Base-by-base conservation (phyloP, 2,113 vertebrate genomes). In the Plotosus lineatus region DNA sequence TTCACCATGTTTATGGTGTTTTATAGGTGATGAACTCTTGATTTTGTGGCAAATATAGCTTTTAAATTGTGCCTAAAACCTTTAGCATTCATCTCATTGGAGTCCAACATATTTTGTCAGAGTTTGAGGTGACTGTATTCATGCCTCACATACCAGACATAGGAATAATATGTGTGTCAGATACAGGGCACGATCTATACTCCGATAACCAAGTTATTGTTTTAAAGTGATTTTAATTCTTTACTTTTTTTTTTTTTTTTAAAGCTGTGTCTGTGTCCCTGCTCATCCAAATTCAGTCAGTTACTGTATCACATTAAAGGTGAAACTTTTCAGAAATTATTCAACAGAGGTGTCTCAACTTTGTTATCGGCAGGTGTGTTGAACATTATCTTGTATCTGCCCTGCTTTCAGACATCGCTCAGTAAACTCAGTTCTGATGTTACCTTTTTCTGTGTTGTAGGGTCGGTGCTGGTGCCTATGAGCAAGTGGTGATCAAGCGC, bases 401-500 rank as follows among this genome's bases (percentile, higher is more conserved):
- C n/a, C 81, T 38, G 8, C 15, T 19, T 8, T 26, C 5, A 61
- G 31, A 15, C 15, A 19, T 9, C 15, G 36, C 19, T 61, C 15
- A 63, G 3, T 21, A 56, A 51, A 7, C 28, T 76, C 23, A n/a
- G 11, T 44, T 26, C 11, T 69, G 5, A 15, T 48, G 14, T 72
- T 17, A 19, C n/a, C 11, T 71, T 48, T 26, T 71, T 31, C 1
- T 3, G 3, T 63, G n/a, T 79, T 88, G 61, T 87, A 98, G 97
- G 89, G 95, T 87, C 17, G 96, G 95, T n/a, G 95, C 95, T 74
- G 97, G 96, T 87, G 94, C 96, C 0, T 99, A 97, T 17, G 97
- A 99, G 86, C 97, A 98, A 91, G 97, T 99, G 75, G 97, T 99
- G 87, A 94, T 94, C 1, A 94, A 94, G 86, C 93, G 92, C 79